These are phyloP conservation scores for Eriosoma lanigerum DNA, from an alignment of 1,140 invertebrate species.

Conservation along the genomic window DNA sequence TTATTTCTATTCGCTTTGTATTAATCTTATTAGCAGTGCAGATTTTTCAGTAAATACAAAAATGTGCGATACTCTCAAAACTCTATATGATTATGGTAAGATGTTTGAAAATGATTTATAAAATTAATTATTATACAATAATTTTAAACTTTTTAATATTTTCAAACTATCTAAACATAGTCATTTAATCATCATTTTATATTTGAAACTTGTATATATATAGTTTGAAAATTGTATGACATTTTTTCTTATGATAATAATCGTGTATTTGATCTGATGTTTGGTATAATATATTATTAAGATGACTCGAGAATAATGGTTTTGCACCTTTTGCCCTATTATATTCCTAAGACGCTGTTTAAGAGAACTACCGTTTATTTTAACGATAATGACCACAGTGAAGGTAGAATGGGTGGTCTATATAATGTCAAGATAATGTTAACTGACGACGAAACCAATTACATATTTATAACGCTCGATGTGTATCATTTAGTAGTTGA, in stretches of 20 bases:
- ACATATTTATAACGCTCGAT: not conserved
- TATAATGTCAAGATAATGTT: not conserved
- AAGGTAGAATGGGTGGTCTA: conserved; percentile 21
- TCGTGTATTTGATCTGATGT: not conserved
- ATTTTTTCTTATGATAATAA: too few species aligned
- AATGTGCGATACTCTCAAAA: not conserved
- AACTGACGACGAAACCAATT: not conserved
- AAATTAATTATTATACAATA: too few species aligned
- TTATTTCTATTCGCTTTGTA: not conserved
- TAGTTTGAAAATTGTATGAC: too few species aligned
- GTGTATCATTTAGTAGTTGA: not conserved
- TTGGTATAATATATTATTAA: too few species aligned
- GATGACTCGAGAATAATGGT: not conserved
- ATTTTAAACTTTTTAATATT: too few species aligned
- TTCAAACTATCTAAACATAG: too few species aligned
- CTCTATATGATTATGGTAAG: not conserved
- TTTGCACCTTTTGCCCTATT: not conserved
- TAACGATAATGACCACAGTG: not conserved
- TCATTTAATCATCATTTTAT: too few species aligned
- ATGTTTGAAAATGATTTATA: too few species aligned
- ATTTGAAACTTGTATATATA: too few species aligned
- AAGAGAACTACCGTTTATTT: not conserved
- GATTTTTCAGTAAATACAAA: not conserved
- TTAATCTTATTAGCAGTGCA: too few species aligned
- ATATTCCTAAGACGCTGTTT: not conserved